Conservation (phyloP, 1,140 invertebrate genomes). For the Thaumetopoea pityocampa region DNA sequence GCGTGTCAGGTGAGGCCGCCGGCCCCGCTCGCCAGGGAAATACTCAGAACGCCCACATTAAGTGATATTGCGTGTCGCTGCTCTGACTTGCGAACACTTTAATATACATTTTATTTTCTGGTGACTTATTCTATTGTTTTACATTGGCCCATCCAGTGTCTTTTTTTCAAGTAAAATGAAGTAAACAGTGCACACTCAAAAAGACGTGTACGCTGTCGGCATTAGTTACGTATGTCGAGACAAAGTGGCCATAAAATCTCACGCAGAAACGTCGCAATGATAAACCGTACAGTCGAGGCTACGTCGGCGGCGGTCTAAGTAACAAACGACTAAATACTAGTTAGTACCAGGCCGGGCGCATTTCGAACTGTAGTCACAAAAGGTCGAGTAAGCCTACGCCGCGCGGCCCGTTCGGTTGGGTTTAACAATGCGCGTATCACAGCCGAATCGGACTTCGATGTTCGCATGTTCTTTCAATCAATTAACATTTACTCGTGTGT, state of each 20-base stretch:
- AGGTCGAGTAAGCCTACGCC: no score
- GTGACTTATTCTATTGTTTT: no score
- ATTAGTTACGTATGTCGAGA: constrained; percentile 17
- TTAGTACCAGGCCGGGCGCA: no score
- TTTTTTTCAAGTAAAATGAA: no score
- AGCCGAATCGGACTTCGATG: no score
- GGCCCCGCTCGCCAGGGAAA: constrained; percentile 16
- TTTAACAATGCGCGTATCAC: no score
- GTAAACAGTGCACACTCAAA: constrained; percentile 8
- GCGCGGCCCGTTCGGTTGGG: no score
- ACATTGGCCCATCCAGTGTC: no score
- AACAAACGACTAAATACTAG: not conserved
- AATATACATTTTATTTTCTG: not conserved
- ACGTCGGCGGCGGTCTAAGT: not conserved
- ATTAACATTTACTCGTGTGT: no score
- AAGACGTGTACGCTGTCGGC: constrained; percentile 16
- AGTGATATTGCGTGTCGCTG: constrained; percentile 14
- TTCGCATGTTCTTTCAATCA: no score
- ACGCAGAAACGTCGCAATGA: constrained; percentile 17
- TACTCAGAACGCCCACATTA: constrained; percentile 12
- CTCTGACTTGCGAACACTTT: not conserved
- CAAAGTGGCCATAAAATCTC: constrained; percentile 24
- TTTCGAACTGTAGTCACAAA: no score
- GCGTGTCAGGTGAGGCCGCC: no score
- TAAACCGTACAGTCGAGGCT: constrained; percentile 14